Base-by-base conservation (phyloP, 2,888 invertebrate species). In the Plutella xylostella region DNA sequence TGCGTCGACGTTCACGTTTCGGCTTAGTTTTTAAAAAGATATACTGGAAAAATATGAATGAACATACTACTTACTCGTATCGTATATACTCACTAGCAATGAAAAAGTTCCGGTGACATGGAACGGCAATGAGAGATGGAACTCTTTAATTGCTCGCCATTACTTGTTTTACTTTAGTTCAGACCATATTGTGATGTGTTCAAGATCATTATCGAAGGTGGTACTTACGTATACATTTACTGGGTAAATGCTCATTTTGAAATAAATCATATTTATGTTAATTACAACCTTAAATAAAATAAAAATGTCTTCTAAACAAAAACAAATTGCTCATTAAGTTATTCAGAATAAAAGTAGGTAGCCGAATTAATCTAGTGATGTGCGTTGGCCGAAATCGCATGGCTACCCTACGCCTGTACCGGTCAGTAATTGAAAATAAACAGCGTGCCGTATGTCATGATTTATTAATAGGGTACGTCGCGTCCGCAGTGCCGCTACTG, bases 351-450 rank as follows among this genome's bases (percentile, higher is more conserved):
- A 12, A 30, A 14, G 12, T 14, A 5, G 3, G 12, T 4, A 30
- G 30, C 30, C 30, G 4, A 4, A 9, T 30, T 7, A 33, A 15
- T 33, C 17, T n/a, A n/a, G n/a, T n/a, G n/a, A n/a, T n/a, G n/a
- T n/a, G n/a, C n/a, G n/a, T n/a, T n/a, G n/a, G n/a, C 33, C 30
- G 9, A 25, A 25, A 25, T 25, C 25, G 15, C n/a, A 7, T 17
- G 3, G 15, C 5, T 17, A 15, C 7, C 14, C 2, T 33, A 14
- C 33, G 19, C 37, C 53, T 51, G 45, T 51, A 52, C 51, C 57
- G 59, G 55, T 54, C 64, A 58, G 64, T 73, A 75, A 75, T 75
- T 71, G 73, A 75, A 74, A 74, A 72, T 69, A 75, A 75, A 74
- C 75, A 75, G 58, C 54, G 63, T 55, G 61, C 68, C 58, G 57